Percentiles rank a stretch among this genome's conserved stretches.
Conservation (phyloP, 2,113 vertebrate genomes). For the Nettapus auritus region DNA sequence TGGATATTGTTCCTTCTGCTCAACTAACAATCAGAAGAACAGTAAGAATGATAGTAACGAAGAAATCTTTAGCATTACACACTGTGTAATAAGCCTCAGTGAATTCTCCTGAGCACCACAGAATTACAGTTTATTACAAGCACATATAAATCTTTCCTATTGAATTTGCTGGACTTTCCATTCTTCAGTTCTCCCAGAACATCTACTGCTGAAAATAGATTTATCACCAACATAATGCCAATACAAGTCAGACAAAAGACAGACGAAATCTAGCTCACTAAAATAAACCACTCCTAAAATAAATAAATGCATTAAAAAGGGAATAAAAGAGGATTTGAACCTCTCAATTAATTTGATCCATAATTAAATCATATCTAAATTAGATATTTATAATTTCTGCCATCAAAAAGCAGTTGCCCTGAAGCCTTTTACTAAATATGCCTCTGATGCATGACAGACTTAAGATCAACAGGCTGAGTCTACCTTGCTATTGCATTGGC, state of each 20-base stretch:
- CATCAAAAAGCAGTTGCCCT: background rate
- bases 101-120: background rate
- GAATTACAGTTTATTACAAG: background rate
- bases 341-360: background rate
- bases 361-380: background rate
- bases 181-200: background rate
- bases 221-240: background rate
- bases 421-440: background rate
- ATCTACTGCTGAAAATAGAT: background rate
- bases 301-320: too few species aligned
- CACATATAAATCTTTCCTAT: background rate
- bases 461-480: background rate
- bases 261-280: background rate
- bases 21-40: constrained; percentile 5
- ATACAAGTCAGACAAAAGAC: background rate
- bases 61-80: background rate
- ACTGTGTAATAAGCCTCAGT: background rate
- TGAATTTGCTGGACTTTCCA: background rate
- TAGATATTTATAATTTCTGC: background rate
- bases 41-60: background rate
- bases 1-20: constrained; percentile 1
- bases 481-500: background rate
- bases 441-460: background rate
- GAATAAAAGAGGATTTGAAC: background rate
- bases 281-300: background rate